A percentile compares a stretch with the other conserved stretches of the same genome.
Evolutionary conservation across 1,140 invertebrate species (phyloP).

Genomic region (Drosophila bocqueti): DNA sequence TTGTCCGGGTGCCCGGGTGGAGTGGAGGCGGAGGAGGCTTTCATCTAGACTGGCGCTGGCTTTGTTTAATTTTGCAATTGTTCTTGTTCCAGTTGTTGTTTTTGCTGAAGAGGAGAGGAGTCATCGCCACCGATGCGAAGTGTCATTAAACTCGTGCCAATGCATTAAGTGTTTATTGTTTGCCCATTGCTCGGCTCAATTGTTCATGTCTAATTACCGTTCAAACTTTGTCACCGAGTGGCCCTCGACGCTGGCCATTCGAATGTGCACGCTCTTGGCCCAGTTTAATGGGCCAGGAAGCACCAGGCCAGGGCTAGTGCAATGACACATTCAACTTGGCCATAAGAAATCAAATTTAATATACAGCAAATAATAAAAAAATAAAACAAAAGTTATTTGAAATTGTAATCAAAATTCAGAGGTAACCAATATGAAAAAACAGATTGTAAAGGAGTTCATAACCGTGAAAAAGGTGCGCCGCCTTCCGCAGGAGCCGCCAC

Average conservation of each 20-base stretch:
- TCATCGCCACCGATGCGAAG: slow-evolving; percentile 47
- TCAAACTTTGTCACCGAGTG: slow-evolving; percentile 40
- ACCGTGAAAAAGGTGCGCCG: slow-evolving; percentile 63
- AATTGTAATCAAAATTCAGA: slow-evolving; percentile 25
- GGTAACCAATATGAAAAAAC: slow-evolving; percentile 42
- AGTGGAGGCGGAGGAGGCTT: not conserved
- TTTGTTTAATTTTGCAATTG: slow-evolving; percentile 63
- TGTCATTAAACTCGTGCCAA: slow-evolving; percentile 58
- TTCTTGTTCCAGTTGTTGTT: slow-evolving; percentile 13
- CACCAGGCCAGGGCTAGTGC: not conserved
- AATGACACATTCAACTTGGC: not conserved
- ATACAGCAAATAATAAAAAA: too few species aligned
- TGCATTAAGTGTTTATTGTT: slow-evolving; percentile 58
- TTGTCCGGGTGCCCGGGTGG: slow-evolving; percentile 19
- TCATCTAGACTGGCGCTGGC: slow-evolving; percentile 19
- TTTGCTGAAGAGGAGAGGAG: slow-evolving; percentile 24
- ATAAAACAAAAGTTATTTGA: not conserved
- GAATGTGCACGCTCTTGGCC: slow-evolving; percentile 3
- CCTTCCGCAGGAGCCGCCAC: slow-evolving; percentile 31
- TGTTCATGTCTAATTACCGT: slow-evolving; percentile 53
- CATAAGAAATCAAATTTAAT: not conserved
- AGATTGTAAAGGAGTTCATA: slow-evolving; percentile 42
- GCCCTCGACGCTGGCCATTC: slow-evolving; percentile 11
- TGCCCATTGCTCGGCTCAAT: slow-evolving; percentile 43
- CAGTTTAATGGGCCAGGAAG: slow-evolving; percentile 22